Evolutionary conservation across 2,113 vertebrate species (phyloP).

Genomic region (Paracanthobrama guichenoti): DNA sequence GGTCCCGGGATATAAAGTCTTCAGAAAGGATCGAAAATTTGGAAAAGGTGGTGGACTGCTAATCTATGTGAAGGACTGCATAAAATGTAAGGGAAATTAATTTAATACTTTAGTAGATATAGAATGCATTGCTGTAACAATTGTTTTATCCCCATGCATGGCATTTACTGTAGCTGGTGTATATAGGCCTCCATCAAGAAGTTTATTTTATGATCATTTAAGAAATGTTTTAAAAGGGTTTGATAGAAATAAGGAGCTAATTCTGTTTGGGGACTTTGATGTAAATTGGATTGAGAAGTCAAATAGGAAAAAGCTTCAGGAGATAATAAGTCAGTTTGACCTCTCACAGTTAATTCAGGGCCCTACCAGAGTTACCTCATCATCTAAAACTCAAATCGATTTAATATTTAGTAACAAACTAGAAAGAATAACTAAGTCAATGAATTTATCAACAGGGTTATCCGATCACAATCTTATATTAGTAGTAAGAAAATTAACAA

Average conservation of each 20-base stretch:
- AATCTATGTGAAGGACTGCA: background rate
- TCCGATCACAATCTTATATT: background rate
- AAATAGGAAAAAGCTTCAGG: background rate
- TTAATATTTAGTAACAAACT: background rate
- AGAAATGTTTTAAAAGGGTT: background rate
- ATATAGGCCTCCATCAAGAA: background rate
- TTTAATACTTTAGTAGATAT: background rate
- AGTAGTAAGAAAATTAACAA: background rate
- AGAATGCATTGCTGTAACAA: background rate
- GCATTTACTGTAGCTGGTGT: background rate
- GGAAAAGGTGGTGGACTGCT: background rate
- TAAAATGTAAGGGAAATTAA: background rate
- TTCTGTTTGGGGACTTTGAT: background rate
- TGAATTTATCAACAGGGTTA: background rate
- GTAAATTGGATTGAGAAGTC: background rate
- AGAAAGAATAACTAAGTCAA: background rate
- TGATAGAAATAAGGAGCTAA: background rate
- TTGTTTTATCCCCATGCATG: background rate
- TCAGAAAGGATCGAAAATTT: background rate
- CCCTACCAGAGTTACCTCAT: too few relatives aligned
- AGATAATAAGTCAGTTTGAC: background rate
- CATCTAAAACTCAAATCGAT: background rate
- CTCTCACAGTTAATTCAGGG: background rate
- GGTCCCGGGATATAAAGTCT: constrained; percentile 13
- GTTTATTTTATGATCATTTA: background rate